Conservation (phyloP, 1,140 invertebrate genomes). For the Globodera ellingtonae region DNA sequence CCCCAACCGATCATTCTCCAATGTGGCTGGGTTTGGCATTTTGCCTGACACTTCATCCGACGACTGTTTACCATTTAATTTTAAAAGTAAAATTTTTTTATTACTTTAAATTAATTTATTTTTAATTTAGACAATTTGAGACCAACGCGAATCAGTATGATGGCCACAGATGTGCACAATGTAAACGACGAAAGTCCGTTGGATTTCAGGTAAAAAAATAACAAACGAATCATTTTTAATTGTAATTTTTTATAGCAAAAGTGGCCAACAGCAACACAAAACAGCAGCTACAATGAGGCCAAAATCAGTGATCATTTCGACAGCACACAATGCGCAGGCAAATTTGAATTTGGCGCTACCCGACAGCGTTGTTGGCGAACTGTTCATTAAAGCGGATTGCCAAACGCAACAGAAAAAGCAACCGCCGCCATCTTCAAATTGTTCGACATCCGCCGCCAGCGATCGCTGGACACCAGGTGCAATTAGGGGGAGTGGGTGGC, state of each 20-base stretch:
- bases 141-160: not conserved
- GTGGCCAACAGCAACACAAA: not conserved
- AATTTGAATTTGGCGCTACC: not conserved
- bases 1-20: not conserved
- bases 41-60: not conserved
- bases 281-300: not conserved
- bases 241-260: not conserved
- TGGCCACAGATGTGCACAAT: not conserved
- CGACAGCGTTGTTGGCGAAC: not conserved
- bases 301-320: slow-evolving; percentile 10
- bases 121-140: not conserved
- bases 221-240: not conserved
- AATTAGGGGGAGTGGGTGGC: too few species aligned
- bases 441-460: not conserved
- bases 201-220: slow-evolving; percentile 1
- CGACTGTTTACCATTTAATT: not conserved
- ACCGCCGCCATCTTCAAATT: not conserved
- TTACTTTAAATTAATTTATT: not conserved
- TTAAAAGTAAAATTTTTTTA: not conserved
- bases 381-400: not conserved
- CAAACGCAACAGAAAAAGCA: not conserved
- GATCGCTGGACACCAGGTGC: not conserved
- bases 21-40: not conserved
- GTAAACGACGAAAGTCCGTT: not conserved
- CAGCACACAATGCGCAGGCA: not conserved